Evolutionary conservation across 2,888 invertebrate species (phyloP), one percentile per base, ranked within the genome.

Genomic region (Sphaerophoria rueppellii): DNA sequence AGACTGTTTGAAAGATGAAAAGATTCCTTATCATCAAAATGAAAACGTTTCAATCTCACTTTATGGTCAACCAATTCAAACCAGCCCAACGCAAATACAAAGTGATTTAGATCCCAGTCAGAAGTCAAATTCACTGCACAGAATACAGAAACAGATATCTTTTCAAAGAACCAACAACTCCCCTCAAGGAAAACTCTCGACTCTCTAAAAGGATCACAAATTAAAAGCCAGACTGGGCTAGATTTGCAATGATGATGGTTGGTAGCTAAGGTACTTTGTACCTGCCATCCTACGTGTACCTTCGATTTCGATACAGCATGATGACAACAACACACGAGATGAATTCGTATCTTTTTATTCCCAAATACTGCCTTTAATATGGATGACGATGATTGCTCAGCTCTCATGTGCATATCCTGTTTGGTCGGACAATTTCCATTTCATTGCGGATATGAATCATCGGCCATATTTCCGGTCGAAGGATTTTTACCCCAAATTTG

Each of bases 381-480:
- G 75, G 80, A 80, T 69, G 75, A 80, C 83, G 83, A 83, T 85
- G 85, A 85, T 85, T 85, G 85, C 75, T 83, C 80, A 85, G 77
- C 76, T 81, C 85, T 81, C 85, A 81, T 85, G 85, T 85, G 81
- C 76, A 85, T 85, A 85, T 85, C 85, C 85, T 85, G 85, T 85
- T 81, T 85, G 85, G 85, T 85, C 60, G 73, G 85, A 85, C 85
- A 85, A 81, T 85, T 85, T 85, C 85, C 85, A 85, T 85, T 85
- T 85, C 85, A 85, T 81, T 85, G 85, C 85, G 85, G 85, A 85
- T 85, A 85, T 85, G 85, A 85, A 85, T 85, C 85, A 85, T 85
- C 85, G 85, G 85, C 76, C 81, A 76, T 81, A 85, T 85, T 85
- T 85, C 85, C 85, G 81, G 85, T 85, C 85, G 76, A 85, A 85